Conservation (phyloP, 2,888 invertebrate species). For the Cephus runcator region DNA sequence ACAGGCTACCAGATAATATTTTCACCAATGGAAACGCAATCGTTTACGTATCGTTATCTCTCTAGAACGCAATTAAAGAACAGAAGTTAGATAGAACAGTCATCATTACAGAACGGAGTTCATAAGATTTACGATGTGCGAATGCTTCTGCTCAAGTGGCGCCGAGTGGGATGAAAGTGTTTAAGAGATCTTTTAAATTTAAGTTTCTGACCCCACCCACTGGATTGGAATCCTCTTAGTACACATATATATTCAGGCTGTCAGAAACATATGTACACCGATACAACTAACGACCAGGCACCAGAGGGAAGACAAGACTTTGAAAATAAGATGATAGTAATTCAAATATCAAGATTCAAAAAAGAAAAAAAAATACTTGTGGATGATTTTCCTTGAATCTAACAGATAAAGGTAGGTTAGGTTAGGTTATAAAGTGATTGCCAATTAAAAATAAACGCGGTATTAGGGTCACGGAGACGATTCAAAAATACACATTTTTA, state of each 20-base stretch:
- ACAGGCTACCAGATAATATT: neutral
- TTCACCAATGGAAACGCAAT: neutral
- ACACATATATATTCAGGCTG: neutral
- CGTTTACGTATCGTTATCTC: neutral
- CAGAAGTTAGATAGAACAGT: neutral
- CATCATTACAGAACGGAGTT: neutral
- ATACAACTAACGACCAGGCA: neutral
- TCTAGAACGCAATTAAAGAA: neutral
- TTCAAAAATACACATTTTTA: constrained; percentile 10
- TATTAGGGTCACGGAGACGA: constrained; percentile 16
- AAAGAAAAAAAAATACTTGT: neutral
- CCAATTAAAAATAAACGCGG: constrained; percentile 17
- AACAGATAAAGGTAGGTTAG: neutral
- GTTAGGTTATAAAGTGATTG: neutral
- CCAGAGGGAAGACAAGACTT: neutral
- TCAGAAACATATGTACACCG: neutral
- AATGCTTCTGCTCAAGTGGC: neutral
- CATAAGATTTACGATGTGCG: neutral
- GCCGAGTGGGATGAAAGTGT: neutral
- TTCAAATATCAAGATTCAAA: neutral
- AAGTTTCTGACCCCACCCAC: neutral
- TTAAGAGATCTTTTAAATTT: neutral
- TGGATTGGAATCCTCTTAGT: neutral
- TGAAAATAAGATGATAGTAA: neutral
- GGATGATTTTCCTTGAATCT: neutral